Conservation (phyloP, 37 sponge, comb jelly and placozoan genomes). For the Axinella damicornis region DNA sequence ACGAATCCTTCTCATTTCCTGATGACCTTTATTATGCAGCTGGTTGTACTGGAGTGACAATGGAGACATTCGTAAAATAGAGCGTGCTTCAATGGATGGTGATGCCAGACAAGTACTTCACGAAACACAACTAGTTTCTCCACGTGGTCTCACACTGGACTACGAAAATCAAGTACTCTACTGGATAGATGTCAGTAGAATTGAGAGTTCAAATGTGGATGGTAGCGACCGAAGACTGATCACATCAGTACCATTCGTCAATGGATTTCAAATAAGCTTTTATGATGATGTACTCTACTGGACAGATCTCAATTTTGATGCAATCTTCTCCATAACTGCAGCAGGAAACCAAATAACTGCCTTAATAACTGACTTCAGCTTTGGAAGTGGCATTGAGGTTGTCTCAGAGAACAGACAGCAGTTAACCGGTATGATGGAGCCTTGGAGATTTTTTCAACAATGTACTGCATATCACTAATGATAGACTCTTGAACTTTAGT, state of each 20-base stretch:
- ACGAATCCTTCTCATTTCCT: neutral
- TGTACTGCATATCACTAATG: too few relatives aligned
- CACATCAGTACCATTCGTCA: neutral
- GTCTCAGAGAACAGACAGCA: conserved; percentile 1
- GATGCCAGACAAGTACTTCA: conserved; percentile 18
- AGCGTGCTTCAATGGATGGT: conserved; percentile 60
- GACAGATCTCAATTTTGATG: conserved; percentile 3
- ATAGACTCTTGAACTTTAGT: too few relatives aligned
- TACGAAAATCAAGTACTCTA: conserved; percentile 61
- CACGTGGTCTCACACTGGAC: conserved; percentile 77
- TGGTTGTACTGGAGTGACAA: conserved; percentile 82
- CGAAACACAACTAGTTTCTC: conserved; percentile 37
- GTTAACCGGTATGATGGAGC: too few relatives aligned
- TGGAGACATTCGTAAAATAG: conserved; percentile 32
- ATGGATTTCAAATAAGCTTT: neutral
- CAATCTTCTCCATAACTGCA: neutral
- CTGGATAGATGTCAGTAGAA: conserved; percentile 76
- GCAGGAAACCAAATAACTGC: neutral
- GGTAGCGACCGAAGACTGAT: conserved; percentile 38
- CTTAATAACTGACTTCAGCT: neutral
- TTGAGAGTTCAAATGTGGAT: conserved; percentile 62
- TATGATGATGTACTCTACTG: conserved; percentile 2
- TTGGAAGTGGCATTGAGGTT: conserved; percentile 15
- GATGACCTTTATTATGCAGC: conserved; percentile 43
- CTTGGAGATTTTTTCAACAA: too few relatives aligned